Percentiles rank a stretch among this genome's conserved stretches.
These are phyloP conservation scores for Lymantria dispar DNA, from an alignment of 2,888 invertebrate species.

Conservation along the genomic window DNA sequence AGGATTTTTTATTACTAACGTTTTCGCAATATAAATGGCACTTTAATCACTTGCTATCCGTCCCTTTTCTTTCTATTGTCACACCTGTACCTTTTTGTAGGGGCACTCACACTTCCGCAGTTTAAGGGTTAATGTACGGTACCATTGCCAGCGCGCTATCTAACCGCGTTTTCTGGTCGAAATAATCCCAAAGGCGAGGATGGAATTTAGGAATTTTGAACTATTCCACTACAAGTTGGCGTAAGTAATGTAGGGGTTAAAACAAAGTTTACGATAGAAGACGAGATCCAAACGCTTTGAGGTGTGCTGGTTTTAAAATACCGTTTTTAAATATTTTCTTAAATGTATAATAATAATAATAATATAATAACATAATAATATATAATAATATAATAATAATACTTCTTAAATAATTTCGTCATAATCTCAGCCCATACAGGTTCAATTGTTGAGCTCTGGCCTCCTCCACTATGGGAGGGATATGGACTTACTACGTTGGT, in stretches of 20 bases:
- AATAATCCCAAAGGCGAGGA: conserved; percentile 27
- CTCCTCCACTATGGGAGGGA: too few species aligned
- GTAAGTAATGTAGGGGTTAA: conserved; percentile 21
- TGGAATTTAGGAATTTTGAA: conserved; percentile 20
- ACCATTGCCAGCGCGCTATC: conserved; percentile 12
- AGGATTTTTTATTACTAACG: not conserved
- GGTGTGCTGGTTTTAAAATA: not conserved
- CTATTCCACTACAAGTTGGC: conserved; percentile 13
- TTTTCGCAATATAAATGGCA: not conserved
- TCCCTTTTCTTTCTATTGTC: conserved; percentile 8
- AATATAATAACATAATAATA: too few species aligned
- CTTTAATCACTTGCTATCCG: conserved; percentile 3
- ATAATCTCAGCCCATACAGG: too few species aligned
- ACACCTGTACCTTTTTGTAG: conserved; percentile 13
- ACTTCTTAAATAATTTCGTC: too few species aligned
- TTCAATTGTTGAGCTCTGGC: too few species aligned
- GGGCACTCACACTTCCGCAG: conserved; percentile 1
- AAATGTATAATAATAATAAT: too few species aligned
- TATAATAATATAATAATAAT: too few species aligned
- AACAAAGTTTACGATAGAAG: conserved; percentile 23
- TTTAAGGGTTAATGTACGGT: conserved; percentile 23
- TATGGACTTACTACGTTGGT: too few species aligned
- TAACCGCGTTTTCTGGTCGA: conserved; percentile 28
- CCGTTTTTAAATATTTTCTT: too few species aligned
- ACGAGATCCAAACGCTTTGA: conserved; percentile 6